A percentile compares a stretch with the other conserved stretches of the same genome.
These are phyloP conservation scores for Vanessa atalanta DNA, from an alignment of 1,140 invertebrate genomes.

Conservation along the genomic window DNA sequence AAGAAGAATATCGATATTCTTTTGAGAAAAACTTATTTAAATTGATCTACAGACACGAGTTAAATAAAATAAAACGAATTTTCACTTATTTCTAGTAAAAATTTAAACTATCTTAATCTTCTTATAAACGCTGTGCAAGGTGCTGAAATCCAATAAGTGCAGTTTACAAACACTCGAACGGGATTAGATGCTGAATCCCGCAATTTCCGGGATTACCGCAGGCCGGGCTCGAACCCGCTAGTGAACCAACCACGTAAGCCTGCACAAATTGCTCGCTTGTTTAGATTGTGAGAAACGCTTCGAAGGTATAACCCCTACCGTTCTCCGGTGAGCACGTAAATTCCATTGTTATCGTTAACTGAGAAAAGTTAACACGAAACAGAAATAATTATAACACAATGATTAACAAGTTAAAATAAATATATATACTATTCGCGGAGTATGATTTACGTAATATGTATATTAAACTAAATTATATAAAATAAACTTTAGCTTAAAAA, in stretches of 20 bases:
- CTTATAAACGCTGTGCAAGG: constrained; percentile 18
- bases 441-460: too few species aligned
- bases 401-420: too few species aligned
- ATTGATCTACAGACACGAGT: not conserved
- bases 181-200: constrained; percentile 17
- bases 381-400: too few species aligned
- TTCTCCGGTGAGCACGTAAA: not conserved
- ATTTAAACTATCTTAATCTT: constrained; percentile 14
- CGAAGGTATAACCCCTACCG: not conserved
- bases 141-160: constrained; percentile 32
- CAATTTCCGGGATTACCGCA: constrained; percentile 27
- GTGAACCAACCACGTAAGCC: constrained; percentile 14
- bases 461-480: too few species aligned
- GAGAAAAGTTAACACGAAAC: too few species aligned
- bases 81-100: not conserved
- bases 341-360: not conserved
- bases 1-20: too few species aligned
- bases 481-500: too few species aligned
- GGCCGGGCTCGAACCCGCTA: constrained; percentile 17
- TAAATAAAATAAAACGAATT: not conserved
- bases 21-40: not conserved
- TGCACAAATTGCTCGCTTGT: constrained; percentile 12
- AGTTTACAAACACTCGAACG: constrained; percentile 25
- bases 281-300: constrained; percentile 11
- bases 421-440: too few species aligned